Percentiles rank a stretch among this genome's conserved stretches.
Evolutionary conservation across 2,797 vertebrate species (phyloP).

Genomic region (Martes flavigula): DNA sequence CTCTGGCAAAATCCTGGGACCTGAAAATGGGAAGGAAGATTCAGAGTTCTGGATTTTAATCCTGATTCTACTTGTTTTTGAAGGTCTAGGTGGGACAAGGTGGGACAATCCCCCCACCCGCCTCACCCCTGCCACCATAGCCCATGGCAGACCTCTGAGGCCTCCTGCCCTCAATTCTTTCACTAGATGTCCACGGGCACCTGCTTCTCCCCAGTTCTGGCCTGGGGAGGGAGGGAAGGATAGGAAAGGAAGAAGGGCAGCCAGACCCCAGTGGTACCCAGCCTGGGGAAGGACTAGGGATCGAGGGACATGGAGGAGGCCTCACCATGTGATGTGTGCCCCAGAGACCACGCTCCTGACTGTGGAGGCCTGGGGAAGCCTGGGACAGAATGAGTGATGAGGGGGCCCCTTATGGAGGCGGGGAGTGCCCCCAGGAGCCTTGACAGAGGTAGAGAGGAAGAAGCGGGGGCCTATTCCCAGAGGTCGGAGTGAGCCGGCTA

Average conservation of each 20-base stretch:
- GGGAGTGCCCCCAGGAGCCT: not conserved
- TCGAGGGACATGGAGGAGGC: not conserved
- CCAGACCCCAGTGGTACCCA: not conserved
- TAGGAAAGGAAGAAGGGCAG: not conserved
- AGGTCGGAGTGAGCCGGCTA: not conserved
- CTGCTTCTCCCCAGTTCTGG: not conserved
- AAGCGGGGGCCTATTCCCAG: not conserved
- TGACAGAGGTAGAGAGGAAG: not conserved
- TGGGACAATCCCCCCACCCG: not conserved
- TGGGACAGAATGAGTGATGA: not conserved
- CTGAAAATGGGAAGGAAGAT: not conserved
- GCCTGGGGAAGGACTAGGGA: not conserved
- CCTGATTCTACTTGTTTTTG: not conserved
- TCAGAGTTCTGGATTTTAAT: slow-evolving; percentile 8
- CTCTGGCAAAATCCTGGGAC: not conserved
- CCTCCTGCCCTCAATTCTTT: not conserved
- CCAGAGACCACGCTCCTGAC: not conserved
- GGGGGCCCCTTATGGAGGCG: not conserved
- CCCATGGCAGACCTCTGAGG: not conserved
- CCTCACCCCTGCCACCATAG: not conserved
- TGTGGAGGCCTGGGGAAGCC: not conserved
- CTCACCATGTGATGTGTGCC: no score
- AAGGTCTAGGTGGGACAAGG: not conserved
- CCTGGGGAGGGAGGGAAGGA: not conserved
- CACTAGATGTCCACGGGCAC: not conserved